Percentiles rank a stretch among this genome's conserved stretches.
Conservation (phyloP, 2,888 invertebrate species). For the Drosophila histrio region DNA sequence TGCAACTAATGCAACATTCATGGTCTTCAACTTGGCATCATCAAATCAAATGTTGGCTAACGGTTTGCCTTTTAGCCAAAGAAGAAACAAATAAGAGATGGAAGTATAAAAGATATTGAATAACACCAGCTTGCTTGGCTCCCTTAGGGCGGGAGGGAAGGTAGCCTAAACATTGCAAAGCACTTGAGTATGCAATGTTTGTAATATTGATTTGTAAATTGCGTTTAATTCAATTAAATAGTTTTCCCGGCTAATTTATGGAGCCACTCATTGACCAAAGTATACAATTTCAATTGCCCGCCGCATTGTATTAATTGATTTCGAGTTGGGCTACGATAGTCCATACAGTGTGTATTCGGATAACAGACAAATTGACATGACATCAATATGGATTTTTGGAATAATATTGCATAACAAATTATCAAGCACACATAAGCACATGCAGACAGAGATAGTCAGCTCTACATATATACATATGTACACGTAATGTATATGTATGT, state of each 20-base stretch:
- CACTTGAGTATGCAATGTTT: slow-evolving; percentile 29
- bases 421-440: slow-evolving; percentile 25
- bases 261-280: slow-evolving; percentile 43
- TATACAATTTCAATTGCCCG: slow-evolving; percentile 26
- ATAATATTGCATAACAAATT: slow-evolving; percentile 62
- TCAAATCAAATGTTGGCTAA: not conserved
- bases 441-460: slow-evolving; percentile 1
- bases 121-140: not conserved
- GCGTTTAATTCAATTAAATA: slow-evolving; percentile 64
- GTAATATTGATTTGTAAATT: slow-evolving; percentile 54
- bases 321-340: slow-evolving; percentile 25
- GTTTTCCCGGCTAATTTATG: slow-evolving; percentile 61
- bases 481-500: not conserved
- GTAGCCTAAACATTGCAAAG: slow-evolving; percentile 10
- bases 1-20: not conserved
- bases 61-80: not conserved
- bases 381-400: slow-evolving; percentile 53
- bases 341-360: slow-evolving; percentile 41
- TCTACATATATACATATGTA: not conserved
- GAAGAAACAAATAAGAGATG: not conserved
- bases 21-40: not conserved
- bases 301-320: slow-evolving; percentile 56
- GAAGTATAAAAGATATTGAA: not conserved
- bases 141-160: too few species aligned
- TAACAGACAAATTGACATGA: slow-evolving; percentile 52